Base-by-base conservation (phyloP, 2,113 vertebrate genomes). In the Phasianus colchicus region DNA sequence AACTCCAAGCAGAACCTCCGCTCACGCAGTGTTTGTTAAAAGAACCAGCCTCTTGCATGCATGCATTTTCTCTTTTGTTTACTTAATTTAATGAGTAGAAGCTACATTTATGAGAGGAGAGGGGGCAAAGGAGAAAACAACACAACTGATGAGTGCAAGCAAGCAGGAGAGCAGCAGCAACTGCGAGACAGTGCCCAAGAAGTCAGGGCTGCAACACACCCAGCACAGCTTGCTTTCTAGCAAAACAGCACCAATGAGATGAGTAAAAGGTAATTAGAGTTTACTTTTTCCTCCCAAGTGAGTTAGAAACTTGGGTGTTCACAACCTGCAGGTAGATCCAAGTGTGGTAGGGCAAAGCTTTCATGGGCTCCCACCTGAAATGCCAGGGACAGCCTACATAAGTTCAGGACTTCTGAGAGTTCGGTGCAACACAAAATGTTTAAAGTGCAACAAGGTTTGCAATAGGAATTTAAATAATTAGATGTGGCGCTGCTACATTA, bases 381-480 rank as follows among this genome's bases (percentile, higher is more conserved):
- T 7, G 13, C 40, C 60, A 79, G 48, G 48, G 57, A 66, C 1
- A 58, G 57, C 20, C 75, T 40, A 71, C 36, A 29, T 24, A 72
- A 87, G 10, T 4, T 60, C 24, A 22, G 36, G 76, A 61, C 54
- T 77, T 27, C 16, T 42, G 21, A 29, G 86, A 78, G 61, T 29
- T 81, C 57, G 55, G 1, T 5, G 47, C 3, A 57, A 43, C 19
- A 70, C 40, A 69, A 86, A 90, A 24, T 15, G 43, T 43, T 83
- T 34, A 69, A 90, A 19, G 50, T 83, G 18, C 27, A 83, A 54
- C 29, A 18, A 74, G 24, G 27, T 32, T 40, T 85, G 57, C 42
- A 82, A 65, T 2, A 9, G 71, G 87, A 87, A 93, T 57, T 72
- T 85, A 79, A 87, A 87, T 89, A 79, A 82, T 76, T 82, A 21